Base-by-base conservation (phyloP, 1,140 invertebrate species). In the Saccostrea echinata region DNA sequence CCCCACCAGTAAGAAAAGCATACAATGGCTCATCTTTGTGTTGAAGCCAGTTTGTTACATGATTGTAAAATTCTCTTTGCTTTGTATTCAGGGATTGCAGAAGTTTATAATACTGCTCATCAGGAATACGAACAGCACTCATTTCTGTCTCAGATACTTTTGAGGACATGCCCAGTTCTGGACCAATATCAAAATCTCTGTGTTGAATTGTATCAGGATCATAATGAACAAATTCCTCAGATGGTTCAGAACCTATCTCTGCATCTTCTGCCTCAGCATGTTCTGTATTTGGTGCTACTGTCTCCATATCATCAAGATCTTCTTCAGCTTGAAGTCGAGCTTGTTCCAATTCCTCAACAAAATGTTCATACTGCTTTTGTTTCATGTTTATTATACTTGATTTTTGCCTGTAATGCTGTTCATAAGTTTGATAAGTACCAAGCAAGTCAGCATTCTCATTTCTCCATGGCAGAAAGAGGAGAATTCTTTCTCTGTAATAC, bases 1-100 rank as follows among this genome's bases (percentile, higher is more conserved):
- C 90, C 64, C 90, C 90, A 52, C 90, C 90, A 80, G 86, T 84
- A 13, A 87, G 71, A 64, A 91, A 89, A 35, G 52, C 57, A 85
- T 84, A 86, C 21, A 90, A 53, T 84, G 84, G 82, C 52, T 90
- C 84, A 35, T 86, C 52, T 64, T 85, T 64, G 30, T 51, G 35
- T 71, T 57, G n/a, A 30, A 88, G 57, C 85, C 80, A 88, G 21
- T 12, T n/a, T 12, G 71, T 35, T 53, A 88, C 84, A 88, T 89
- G 86, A 53, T 84, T 84, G 53, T 86, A 86, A 68, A 88, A 88
- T 85, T 88, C 87, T 64, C 71, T 84, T 85, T 88, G 87, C 52
- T 88, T 88, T 21, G 43, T 61, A 80, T 88, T 88, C 21, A 88
- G 71, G 57, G 30, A 35, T 64, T 55, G 55, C 76, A 88, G n/a